These are phyloP conservation scores for Dasyurus viverrinus DNA, from an alignment of 2,113 vertebrate genomes.

Conservation along the genomic window DNA sequence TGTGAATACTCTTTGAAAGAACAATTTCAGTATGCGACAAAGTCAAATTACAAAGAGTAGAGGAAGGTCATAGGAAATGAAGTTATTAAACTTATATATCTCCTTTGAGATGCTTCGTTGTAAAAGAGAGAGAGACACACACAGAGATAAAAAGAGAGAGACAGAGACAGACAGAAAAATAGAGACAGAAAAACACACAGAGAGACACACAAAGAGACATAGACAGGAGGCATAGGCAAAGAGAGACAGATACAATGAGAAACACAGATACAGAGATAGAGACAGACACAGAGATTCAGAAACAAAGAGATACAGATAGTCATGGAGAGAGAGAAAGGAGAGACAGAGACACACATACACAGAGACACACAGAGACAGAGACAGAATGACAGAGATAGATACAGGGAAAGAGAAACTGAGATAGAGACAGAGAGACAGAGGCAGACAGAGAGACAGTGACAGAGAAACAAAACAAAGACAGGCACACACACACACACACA, in stretches of 20 bases:
- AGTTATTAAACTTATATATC: not conserved
- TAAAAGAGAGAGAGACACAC: not conserved
- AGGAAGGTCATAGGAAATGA: not conserved
- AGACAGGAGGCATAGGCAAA: too few relatives aligned
- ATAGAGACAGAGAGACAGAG: too few relatives aligned
- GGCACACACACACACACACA: too few relatives aligned
- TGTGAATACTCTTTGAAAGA: not conserved
- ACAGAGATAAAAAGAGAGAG: too few relatives aligned
- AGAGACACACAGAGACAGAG: not conserved
- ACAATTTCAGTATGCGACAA: not conserved
- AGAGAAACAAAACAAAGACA: not conserved
- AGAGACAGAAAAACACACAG: not conserved
- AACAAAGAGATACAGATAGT: not conserved
- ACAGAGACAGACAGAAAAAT: too few relatives aligned
- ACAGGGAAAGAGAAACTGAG: too few relatives aligned
- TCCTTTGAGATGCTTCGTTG: not conserved
- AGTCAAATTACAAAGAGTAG: not conserved
- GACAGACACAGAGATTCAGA: not conserved
- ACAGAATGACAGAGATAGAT: too few relatives aligned
- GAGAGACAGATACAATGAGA: too few relatives aligned
- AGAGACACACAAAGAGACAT: too few relatives aligned
- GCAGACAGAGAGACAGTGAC: too few relatives aligned
- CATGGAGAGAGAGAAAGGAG: not conserved
- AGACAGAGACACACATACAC: not conserved
- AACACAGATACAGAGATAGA: not conserved